Conservation (phyloP, 2,113 vertebrate genomes). For the Neodontobutis hainanensis region DNA sequence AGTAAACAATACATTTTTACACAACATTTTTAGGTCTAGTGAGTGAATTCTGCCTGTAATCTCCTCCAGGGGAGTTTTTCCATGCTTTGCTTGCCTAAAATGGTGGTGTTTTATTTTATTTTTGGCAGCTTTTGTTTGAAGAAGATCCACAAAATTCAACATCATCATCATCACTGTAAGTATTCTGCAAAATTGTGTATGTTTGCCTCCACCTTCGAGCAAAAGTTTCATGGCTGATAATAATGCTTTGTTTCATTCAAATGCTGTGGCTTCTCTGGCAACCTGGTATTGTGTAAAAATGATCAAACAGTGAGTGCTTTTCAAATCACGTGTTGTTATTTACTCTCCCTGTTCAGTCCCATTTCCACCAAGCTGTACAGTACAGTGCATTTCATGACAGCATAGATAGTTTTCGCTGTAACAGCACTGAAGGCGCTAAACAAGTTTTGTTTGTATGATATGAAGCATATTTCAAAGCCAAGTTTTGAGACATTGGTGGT, state of each 20-base stretch:
- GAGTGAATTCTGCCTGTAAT: constrained; percentile 13
- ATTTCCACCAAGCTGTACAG: no score
- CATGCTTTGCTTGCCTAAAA: neutral
- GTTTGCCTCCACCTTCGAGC: constrained; percentile 42
- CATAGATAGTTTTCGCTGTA: no score
- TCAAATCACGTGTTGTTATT: constrained; percentile 42
- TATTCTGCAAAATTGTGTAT: constrained; percentile 36
- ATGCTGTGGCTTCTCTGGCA: constrained; percentile 53
- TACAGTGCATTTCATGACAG: no score
- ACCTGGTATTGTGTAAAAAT: constrained; percentile 57
- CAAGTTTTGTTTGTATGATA: no score
- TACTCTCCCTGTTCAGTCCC: neutral
- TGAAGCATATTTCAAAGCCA: no score
- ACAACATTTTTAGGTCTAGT: constrained; percentile 32
- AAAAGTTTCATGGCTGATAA: constrained; percentile 39
- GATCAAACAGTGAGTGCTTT: constrained; percentile 44
- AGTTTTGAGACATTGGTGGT: no score
- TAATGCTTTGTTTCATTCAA: constrained; percentile 63
- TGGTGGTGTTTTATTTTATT: constrained; percentile 29
- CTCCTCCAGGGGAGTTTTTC: constrained; percentile 9
- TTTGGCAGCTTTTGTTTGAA: neutral
- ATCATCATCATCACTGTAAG: constrained; percentile 56
- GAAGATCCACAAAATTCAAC: constrained; percentile 24
- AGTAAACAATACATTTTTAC: constrained; percentile 57
- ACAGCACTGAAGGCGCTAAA: no score